Conservation (phyloP, 2,888 invertebrate genomes). For the Melieria omissa region DNA sequence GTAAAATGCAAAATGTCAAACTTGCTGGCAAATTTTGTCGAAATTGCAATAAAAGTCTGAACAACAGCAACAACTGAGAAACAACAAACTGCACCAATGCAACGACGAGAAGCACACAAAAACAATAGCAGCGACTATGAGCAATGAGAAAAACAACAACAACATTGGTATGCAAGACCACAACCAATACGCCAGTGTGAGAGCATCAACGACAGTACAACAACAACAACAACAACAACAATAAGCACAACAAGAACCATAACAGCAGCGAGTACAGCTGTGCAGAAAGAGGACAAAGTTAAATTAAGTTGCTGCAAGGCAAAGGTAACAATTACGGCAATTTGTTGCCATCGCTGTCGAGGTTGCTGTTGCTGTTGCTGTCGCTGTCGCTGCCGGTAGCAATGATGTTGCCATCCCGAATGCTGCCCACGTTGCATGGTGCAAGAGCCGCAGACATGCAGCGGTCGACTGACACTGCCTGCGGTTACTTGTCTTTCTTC, state of each 20-base stretch:
- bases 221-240: too few relatives aligned
- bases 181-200: too few relatives aligned
- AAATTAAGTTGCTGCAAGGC: slow-evolving; percentile 38
- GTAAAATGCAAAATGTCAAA: background rate
- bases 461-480: too few relatives aligned
- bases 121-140: slow-evolving; percentile 8
- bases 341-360: slow-evolving; percentile 17
- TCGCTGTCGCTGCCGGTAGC: background rate
- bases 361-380: slow-evolving; percentile 10
- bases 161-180: too few relatives aligned
- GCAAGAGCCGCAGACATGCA: too few relatives aligned
- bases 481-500: too few relatives aligned
- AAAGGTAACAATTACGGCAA: slow-evolving; percentile 22
- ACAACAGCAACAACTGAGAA: background rate
- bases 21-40: background rate
- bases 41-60: background rate
- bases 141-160: background rate
- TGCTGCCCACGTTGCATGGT: too few relatives aligned
- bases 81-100: too few relatives aligned
- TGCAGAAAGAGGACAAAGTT: slow-evolving; percentile 28
- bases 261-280: background rate
- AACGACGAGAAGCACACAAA: background rate
- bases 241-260: too few relatives aligned
- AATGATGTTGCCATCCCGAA: too few relatives aligned
- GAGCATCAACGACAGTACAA: too few relatives aligned